Conservation (phyloP, 1,140 invertebrate genomes). For the Ostrea denselamellosa region DNA sequence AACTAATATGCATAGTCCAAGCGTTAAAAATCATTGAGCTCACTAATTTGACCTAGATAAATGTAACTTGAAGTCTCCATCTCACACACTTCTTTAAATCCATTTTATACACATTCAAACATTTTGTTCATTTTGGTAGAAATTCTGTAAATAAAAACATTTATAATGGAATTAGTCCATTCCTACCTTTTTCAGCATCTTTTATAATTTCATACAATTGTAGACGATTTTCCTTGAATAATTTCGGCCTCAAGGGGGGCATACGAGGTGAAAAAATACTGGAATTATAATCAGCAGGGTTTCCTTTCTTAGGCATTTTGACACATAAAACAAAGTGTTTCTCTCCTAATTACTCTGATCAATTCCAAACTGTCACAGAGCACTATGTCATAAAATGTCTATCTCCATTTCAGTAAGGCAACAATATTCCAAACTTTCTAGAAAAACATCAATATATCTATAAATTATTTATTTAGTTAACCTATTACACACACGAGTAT, state of each 20-base stretch:
- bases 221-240: conserved; percentile 65
- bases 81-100: no score
- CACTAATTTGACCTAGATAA: background rate
- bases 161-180: background rate
- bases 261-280: conserved; percentile 63
- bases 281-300: conserved; percentile 56
- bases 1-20: background rate
- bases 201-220: conserved; percentile 63
- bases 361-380: conserved; percentile 6
- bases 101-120: background rate
- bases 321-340: background rate
- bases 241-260: conserved; percentile 59
- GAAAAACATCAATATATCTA: conserved; percentile 23
- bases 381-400: conserved; percentile 46
- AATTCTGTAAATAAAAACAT: no score
- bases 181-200: conserved; percentile 59
- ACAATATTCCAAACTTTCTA: background rate
- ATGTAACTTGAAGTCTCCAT: no score
- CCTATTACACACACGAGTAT: conserved; percentile 14
- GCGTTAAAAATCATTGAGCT: background rate
- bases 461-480: conserved; percentile 10
- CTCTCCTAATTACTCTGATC: background rate
- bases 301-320: conserved; percentile 69
- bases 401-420: background rate
- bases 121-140: no score